These are phyloP conservation scores for Danio jaintianensis DNA, from an alignment of 2,797 vertebrate genomes.

Conservation along the genomic window DNA sequence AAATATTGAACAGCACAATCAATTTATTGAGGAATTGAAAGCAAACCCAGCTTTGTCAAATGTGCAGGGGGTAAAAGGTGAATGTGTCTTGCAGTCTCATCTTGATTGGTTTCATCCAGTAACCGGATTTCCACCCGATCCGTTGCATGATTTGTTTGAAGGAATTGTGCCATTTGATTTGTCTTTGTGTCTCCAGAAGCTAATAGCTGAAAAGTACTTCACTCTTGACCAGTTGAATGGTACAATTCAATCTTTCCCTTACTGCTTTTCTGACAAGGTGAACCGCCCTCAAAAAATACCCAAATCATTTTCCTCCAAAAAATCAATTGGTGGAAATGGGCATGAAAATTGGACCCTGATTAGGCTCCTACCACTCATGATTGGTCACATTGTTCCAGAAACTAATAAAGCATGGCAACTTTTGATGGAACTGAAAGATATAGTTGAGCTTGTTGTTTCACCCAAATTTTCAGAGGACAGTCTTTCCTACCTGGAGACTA, in stretches of 20 bases:
- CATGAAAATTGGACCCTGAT: not conserved
- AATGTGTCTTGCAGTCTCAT: not conserved
- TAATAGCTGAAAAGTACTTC: not conserved
- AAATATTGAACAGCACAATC: not conserved
- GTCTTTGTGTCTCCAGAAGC: not conserved
- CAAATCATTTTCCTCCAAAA: not conserved
- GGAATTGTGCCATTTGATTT: not conserved
- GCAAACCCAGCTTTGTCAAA: not conserved
- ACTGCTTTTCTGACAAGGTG: not conserved
- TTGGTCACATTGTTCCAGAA: not conserved
- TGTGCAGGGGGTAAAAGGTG: not conserved
- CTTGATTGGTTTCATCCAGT: not conserved
- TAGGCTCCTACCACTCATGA: not conserved
- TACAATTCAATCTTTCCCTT: not conserved
- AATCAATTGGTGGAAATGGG: not conserved
- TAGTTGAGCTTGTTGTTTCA: not conserved
- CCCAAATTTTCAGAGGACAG: not conserved
- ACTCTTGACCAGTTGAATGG: not conserved
- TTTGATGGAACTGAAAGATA: not conserved
- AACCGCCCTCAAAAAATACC: not conserved
- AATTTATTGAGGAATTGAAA: not conserved
- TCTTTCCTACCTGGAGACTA: not conserved
- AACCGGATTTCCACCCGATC: not conserved
- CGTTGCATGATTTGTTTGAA: not conserved
- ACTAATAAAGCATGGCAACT: not conserved